Base-by-base conservation (phyloP, 2,113 vertebrate genomes). In the Epinephelus moara region DNA sequence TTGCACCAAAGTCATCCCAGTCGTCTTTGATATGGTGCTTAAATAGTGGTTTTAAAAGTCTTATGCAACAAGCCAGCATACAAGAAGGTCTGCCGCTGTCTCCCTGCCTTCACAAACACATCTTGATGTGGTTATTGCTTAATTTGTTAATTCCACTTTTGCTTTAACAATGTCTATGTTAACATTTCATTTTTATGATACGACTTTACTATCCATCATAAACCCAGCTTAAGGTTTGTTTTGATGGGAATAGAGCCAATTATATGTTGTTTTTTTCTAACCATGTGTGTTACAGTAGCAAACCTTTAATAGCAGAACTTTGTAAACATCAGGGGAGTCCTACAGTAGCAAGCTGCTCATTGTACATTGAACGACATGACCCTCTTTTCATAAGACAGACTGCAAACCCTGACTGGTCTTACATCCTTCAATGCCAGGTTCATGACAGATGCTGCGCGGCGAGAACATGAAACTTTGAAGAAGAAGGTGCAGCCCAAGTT, bases 401-500 rank as follows among this genome's bases (percentile, higher is more conserved):
- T 25, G 2, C 11, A 9, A 63, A 77, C 12, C 10, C 33, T 88
- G 62, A 85, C 27, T 14, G 9, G 23, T 7, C 73, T 37, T 53
- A 9, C 69, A 5, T 80, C 53, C 49, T 57, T 45, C 55, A 0
- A 52, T 9, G 27, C 50, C 89, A 99, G 98, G 89, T 99, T 99
- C 94, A 98, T 99, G 98, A 99, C 98, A 13, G 98, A 99, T 71
- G 97, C 98, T 62, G 97, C 97, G 47, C 97, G 98, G 80, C 96
- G 97, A 53, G 98, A 99, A 87, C 97, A 99, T 40, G 98, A 99
- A 75, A 95, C 96, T 64, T 88, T 97, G 79, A 99, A 98, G 94
- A 99, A 98, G 84, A 99, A 98, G 94, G 96, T 96, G 79, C 98
- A 99, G 93, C 97, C 98, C 0, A 99, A 99, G 93, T 95, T 99